Conservation (phyloP, 2,113 vertebrate species). For the Oncorhynchus nerka region DNA sequence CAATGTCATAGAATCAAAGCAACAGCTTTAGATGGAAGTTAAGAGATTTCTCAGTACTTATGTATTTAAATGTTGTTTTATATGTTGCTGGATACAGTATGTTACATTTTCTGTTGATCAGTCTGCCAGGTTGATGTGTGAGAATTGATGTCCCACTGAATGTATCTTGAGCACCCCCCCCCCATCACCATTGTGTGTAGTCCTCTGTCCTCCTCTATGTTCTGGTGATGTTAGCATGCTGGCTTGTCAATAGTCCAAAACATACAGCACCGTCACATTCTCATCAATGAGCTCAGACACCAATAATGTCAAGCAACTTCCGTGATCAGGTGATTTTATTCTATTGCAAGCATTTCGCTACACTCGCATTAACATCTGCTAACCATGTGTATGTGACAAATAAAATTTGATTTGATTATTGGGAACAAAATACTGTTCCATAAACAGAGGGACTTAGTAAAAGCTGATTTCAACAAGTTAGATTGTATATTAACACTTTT, state of each 20-base stretch:
- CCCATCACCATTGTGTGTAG: conserved; percentile 21
- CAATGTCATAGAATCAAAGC: not conserved
- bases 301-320: not conserved
- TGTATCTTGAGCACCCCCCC: not conserved
- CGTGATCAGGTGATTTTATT: not conserved
- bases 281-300: not conserved
- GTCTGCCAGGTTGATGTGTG: not conserved
- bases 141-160: not conserved
- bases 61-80: not conserved
- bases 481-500: not conserved
- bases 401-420: not conserved
- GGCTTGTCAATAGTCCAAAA: conserved; percentile 19
- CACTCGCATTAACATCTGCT: too few species aligned
- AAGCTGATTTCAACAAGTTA: not conserved
- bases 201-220: conserved; percentile 32
- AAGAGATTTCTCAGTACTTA: not conserved
- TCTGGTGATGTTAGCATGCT: conserved; percentile 6
- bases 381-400: too few species aligned
- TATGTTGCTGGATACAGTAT: not conserved
- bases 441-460: not conserved
- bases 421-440: not conserved
- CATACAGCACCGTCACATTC: conserved; percentile 31
- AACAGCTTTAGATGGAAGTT: not conserved
- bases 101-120: not conserved
- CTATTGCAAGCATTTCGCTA: too few species aligned